These are phyloP conservation scores for Marmota monax DNA, from an alignment of 2,113 vertebrate genomes.

Conservation along the genomic window DNA sequence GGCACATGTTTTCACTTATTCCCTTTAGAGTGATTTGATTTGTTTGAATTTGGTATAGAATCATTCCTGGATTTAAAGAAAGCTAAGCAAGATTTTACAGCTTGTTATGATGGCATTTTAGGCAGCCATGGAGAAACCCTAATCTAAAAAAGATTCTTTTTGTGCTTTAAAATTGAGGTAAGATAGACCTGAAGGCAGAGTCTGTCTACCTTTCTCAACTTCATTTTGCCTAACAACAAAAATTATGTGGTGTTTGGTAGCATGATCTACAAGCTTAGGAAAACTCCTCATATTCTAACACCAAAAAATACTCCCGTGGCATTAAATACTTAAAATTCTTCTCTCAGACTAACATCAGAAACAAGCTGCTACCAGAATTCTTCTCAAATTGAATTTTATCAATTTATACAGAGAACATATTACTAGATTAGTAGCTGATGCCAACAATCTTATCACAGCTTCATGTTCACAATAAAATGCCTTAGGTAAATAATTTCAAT, in stretches of 20 bases:
- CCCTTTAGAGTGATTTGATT: conserved; percentile 59
- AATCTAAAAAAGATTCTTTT: conserved; percentile 39
- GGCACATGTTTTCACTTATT: conserved; percentile 61
- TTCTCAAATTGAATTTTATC: conserved; percentile 53
- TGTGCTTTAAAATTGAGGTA: conserved; percentile 50
- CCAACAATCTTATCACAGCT: conserved; percentile 54
- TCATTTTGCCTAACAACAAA: background rate
- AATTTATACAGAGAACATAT: conserved; percentile 47
- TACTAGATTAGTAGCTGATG: conserved; percentile 26
- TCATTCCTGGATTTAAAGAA: conserved; percentile 63
- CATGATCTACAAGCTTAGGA: background rate
- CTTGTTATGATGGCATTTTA: conserved; percentile 9
- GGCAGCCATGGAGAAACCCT: conserved; percentile 3
- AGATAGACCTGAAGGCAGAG: background rate
- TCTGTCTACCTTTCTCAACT: background rate
- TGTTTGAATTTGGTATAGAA: conserved; percentile 59
- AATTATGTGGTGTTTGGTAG: background rate
- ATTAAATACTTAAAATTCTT: conserved; percentile 1
- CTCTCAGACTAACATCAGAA: conserved; percentile 56
- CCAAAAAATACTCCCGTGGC: background rate
- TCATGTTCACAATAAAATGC: background rate
- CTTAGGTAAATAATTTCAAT: conserved; percentile 15
- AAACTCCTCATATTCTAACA: background rate
- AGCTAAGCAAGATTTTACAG: conserved; percentile 54
- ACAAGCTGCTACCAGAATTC: conserved; percentile 26